These are phyloP conservation scores for Heterodera schachtii DNA, from an alignment of 1,140 invertebrate species.

Conservation along the genomic window DNA sequence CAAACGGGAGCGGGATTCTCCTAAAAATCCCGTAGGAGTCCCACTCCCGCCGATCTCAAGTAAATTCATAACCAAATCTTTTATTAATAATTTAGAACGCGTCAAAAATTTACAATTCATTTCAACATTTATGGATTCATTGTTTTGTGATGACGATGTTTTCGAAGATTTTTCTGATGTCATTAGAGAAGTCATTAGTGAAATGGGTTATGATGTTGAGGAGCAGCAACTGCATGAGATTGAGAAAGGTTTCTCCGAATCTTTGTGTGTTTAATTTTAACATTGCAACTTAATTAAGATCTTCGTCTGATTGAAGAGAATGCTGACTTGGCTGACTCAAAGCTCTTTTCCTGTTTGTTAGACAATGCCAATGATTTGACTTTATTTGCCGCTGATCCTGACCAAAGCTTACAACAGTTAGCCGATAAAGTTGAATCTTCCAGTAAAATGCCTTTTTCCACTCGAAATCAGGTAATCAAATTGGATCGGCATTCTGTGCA, in stretches of 20 bases:
- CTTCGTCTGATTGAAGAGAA: conserved; percentile 27
- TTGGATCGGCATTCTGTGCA: background rate
- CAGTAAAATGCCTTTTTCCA: background rate
- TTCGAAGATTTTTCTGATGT: conserved; percentile 23
- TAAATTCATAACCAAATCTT: no score
- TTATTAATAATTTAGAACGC: no score
- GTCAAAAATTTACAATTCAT: no score
- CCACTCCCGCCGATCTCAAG: no score
- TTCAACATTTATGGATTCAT: background rate
- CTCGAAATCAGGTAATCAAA: background rate
- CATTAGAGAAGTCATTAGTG: conserved; percentile 21
- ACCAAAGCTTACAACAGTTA: conserved; percentile 21
- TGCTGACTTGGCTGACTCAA: conserved; percentile 12
- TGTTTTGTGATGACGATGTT: background rate
- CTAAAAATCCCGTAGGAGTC: no score
- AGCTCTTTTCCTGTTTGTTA: conserved; percentile 25
- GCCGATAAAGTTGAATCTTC: background rate
- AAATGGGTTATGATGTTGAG: conserved; percentile 25
- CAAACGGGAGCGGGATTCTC: no score
- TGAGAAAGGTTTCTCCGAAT: conserved; percentile 12
- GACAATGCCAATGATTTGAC: conserved; percentile 1
- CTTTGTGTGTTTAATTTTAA: background rate
- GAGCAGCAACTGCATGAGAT: conserved; percentile 24
- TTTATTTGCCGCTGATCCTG: conserved; percentile 8
- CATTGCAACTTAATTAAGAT: conserved; percentile 1